These are phyloP conservation scores for Keiferia lycopersicella DNA, from an alignment of 2,888 invertebrate genomes.

Conservation along the genomic window DNA sequence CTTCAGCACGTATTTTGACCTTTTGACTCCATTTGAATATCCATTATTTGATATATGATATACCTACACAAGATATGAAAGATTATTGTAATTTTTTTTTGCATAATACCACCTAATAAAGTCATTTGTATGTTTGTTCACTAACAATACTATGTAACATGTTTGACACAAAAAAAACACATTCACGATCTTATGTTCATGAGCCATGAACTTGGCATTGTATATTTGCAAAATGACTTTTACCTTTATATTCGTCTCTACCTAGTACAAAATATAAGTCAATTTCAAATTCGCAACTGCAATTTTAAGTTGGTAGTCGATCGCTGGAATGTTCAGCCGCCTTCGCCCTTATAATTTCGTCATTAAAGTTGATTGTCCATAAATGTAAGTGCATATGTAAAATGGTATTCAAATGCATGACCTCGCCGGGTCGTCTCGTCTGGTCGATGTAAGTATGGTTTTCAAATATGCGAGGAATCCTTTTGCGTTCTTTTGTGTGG, in stretches of 20 bases:
- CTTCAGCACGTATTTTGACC: no score
- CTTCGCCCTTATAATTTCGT: background rate
- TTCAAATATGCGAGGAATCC: conserved; percentile 6
- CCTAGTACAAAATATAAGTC: no score
- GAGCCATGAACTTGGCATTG: conserved; percentile 25
- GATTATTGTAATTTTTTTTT: background rate
- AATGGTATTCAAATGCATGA: conserved; percentile 14
- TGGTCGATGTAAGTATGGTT: background rate
- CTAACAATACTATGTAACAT: conserved; percentile 14
- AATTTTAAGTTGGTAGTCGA: conserved; percentile 3
- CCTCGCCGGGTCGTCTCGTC: conserved; percentile 13
- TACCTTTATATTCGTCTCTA: background rate
- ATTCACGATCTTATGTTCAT: conserved; percentile 21
- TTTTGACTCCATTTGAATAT: no score
- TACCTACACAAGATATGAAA: background rate
- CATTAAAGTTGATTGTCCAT: conserved; percentile 11
- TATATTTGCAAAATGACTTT: conserved; percentile 7
- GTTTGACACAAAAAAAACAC: conserved; percentile 17
- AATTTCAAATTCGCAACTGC: background rate
- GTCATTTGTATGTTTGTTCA: conserved; percentile 13
- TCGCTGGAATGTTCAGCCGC: background rate
- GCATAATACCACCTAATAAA: conserved; percentile 10
- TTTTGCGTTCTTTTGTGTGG: background rate
- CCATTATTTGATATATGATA: background rate
- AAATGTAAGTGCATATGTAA: background rate